Evolutionary conservation across 2,797 vertebrate species (phyloP).

Genomic region (Danio kyathit): DNA sequence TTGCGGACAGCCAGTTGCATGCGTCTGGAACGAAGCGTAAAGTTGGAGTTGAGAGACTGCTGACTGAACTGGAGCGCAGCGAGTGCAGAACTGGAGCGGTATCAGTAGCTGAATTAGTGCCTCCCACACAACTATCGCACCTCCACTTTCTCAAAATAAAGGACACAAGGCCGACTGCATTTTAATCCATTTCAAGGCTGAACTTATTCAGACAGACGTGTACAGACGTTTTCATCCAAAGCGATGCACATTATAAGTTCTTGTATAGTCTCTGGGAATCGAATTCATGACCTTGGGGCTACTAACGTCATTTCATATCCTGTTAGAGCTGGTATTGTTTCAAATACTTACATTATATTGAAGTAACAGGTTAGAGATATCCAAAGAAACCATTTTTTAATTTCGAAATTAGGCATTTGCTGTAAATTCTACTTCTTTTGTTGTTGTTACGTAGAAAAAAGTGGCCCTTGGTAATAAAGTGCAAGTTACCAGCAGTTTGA

Average conservation of each 20-base stretch:
- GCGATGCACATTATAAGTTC: background rate
- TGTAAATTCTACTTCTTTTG: no score
- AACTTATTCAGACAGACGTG: background rate
- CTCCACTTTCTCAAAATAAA: slow-evolving; percentile 62
- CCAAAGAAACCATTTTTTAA: no score
- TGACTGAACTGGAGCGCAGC: slow-evolving; percentile 31
- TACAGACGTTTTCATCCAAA: background rate
- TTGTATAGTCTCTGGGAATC: background rate
- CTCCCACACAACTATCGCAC: slow-evolving; percentile 64
- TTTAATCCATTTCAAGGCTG: slow-evolving; percentile 18
- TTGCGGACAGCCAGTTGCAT: slow-evolving; percentile 6
- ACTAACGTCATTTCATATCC: background rate
- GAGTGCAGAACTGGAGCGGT: slow-evolving; percentile 29
- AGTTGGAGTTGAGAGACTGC: slow-evolving; percentile 47
- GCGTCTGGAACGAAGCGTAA: background rate
- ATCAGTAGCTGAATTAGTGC: slow-evolving; percentile 54
- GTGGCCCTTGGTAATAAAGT: no score
- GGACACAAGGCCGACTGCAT: slow-evolving; percentile 10
- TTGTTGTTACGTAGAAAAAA: no score
- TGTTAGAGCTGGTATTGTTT: no score
- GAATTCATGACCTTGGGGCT: background rate
- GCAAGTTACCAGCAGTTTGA: no score
- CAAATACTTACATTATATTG: no score
- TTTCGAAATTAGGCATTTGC: no score
- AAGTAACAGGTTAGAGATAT: no score